Conservation (phyloP, 2,888 invertebrate species). For the Pterobdella sp. region DNA sequence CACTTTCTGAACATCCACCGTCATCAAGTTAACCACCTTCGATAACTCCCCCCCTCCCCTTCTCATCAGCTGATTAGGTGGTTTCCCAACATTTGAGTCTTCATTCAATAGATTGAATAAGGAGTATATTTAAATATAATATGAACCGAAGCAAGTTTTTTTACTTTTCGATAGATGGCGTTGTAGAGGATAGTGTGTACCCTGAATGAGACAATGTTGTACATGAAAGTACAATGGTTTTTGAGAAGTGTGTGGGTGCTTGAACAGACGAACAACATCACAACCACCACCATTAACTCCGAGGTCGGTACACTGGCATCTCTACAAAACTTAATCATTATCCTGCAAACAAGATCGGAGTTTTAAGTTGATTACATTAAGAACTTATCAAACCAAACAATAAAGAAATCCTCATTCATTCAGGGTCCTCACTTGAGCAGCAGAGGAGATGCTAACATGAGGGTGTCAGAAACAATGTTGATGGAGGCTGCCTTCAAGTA, state of each 20-base stretch:
- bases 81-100: background rate
- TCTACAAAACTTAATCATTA: background rate
- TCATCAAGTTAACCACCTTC: slow-evolving; percentile 50
- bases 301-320: background rate
- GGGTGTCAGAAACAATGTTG: slow-evolving; percentile 1
- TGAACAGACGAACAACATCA: slow-evolving; percentile 45
- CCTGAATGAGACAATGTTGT: slow-evolving; percentile 52
- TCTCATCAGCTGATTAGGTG: background rate
- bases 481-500: slow-evolving; percentile 10
- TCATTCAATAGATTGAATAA: no score
- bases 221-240: slow-evolving; percentile 53
- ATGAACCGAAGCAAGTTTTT: background rate
- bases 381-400: no score
- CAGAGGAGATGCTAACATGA: slow-evolving; percentile 20
- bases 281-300: background rate
- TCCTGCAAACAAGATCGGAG: no score
- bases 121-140: background rate
- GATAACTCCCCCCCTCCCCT: background rate
- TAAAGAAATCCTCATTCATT: no score
- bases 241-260: slow-evolving; percentile 51
- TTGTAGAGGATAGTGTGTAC: slow-evolving; percentile 51
- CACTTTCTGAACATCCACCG: slow-evolving; percentile 35
- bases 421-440: slow-evolving; percentile 16
- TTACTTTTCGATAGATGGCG: slow-evolving; percentile 53
- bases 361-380: no score